Percentiles rank a stretch among this genome's conserved stretches.
phyloP scores from a whole-genome alignment of 1,140 invertebrate species.

The Drosophila paulistorum region DNA sequence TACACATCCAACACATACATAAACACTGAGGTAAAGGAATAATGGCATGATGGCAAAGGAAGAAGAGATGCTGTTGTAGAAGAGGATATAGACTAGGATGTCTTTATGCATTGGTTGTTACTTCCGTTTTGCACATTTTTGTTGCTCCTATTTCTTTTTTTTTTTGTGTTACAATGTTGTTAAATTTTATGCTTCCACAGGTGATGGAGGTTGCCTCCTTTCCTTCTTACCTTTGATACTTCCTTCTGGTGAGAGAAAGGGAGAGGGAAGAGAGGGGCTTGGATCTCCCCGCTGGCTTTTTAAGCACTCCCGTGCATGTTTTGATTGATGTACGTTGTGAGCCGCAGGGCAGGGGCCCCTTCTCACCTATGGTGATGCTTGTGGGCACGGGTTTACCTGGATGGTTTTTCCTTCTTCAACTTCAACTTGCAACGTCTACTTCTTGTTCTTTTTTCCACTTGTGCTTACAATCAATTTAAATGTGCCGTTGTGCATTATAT shows the following conservation, averaged over 20 bases:
- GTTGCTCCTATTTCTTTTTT: not conserved
- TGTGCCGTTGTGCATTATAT: constrained; percentile 76
- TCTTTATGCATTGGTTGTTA: constrained; percentile 67
- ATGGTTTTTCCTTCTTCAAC: constrained; percentile 26
- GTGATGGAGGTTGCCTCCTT: constrained; percentile 46
- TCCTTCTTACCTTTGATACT: constrained; percentile 29
- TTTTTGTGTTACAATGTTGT: constrained; percentile 54
- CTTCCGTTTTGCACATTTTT: constrained; percentile 26
- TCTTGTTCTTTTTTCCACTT: constrained; percentile 25
- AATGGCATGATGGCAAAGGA: not conserved
- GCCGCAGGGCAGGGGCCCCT: constrained; percentile 7
- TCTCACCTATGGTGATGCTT: constrained; percentile 33
- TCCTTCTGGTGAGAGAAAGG: not conserved
- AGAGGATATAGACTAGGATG: constrained; percentile 55
- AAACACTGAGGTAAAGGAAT: not conserved
- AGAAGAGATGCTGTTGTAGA: not conserved
- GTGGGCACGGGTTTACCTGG: constrained; percentile 52
- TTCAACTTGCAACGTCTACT: constrained; percentile 10
- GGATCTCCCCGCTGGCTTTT: constrained; percentile 29
- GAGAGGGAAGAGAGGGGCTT: not conserved
- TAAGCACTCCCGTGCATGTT: constrained; percentile 54
- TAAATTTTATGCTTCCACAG: constrained; percentile 77
- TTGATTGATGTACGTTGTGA: constrained; percentile 71
- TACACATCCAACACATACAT: not conserved
- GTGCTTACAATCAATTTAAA: constrained; percentile 77